Conservation (phyloP, 2,113 vertebrate genomes). For the Lanius ludovicianus region DNA sequence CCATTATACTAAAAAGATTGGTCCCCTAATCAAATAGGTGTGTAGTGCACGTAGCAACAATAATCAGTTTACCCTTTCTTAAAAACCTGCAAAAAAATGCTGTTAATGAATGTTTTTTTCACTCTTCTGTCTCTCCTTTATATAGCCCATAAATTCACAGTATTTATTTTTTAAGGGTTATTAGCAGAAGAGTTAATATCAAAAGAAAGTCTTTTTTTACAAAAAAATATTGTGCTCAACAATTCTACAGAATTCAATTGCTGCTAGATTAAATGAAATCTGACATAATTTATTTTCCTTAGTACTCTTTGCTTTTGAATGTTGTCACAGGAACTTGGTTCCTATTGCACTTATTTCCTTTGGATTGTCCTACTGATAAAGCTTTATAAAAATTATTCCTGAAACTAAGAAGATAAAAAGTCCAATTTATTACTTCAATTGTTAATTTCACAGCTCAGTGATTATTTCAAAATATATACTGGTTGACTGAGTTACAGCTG, state of each 20-base stretch:
- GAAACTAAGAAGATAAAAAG: not conserved
- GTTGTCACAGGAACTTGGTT: not conserved
- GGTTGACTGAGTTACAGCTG: not conserved
- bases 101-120: not conserved
- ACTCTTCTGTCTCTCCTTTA: not conserved
- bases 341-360: not conserved
- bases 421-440: constrained; percentile 35
- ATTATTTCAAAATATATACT: constrained; percentile 1
- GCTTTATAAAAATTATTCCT: not conserved
- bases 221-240: not conserved
- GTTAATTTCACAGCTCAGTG: constrained; percentile 49
- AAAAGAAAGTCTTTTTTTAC: not conserved
- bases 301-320: not conserved
- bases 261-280: not conserved
- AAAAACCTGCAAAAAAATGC: not conserved
- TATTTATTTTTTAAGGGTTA: not conserved
- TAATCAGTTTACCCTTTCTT: not conserved
- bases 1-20: not conserved
- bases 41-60: not conserved
- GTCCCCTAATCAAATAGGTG: not conserved
- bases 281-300: not conserved
- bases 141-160: not conserved
- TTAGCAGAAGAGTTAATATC: not conserved
- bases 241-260: not conserved
- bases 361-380: not conserved